Conservation (phyloP, 2,797 vertebrate genomes). For the Mus caroli region DNA sequence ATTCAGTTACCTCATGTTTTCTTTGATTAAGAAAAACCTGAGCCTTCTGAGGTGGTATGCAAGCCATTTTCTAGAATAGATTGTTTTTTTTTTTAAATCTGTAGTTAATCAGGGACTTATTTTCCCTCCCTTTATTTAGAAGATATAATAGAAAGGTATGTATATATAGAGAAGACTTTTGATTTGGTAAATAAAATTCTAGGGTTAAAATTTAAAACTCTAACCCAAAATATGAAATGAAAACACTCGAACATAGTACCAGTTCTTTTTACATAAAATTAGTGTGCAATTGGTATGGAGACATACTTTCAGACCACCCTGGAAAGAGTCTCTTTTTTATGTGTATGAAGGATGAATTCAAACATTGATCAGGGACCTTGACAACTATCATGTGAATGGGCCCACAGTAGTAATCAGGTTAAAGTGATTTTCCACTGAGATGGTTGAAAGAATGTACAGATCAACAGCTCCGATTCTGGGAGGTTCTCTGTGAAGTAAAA, state of each 20-base stretch:
- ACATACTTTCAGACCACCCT: conserved; percentile 60
- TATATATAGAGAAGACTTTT: conserved; percentile 60
- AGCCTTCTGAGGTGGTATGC: conserved; percentile 42
- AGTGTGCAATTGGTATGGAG: conserved; percentile 37
- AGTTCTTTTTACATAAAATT: conserved; percentile 52
- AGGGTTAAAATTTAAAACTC: conserved; percentile 42
- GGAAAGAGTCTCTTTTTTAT: conserved; percentile 56
- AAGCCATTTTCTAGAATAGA: conserved; percentile 70
- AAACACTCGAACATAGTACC: conserved; percentile 63
- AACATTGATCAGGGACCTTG: conserved; percentile 62
- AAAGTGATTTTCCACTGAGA: conserved; percentile 71
- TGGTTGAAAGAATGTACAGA: conserved; percentile 47
- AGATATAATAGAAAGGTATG: conserved; percentile 38
- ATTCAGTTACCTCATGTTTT: conserved; percentile 70
- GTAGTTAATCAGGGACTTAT: conserved; percentile 34
- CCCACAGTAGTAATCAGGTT: conserved; percentile 60
- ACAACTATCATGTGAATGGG: background rate
- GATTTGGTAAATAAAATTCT: conserved; percentile 71
- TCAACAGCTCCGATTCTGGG: conserved; percentile 64
- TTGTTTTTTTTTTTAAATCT: conserved; percentile 57
- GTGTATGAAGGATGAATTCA: conserved; percentile 66
- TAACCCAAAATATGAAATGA: conserved; percentile 54
- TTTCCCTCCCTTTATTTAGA: conserved; percentile 60
- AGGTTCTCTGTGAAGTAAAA: conserved; percentile 56
- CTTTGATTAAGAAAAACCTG: conserved; percentile 62